These are phyloP conservation scores for Liasis olivaceus DNA, from an alignment of 2,797 vertebrate species.

Conservation along the genomic window DNA sequence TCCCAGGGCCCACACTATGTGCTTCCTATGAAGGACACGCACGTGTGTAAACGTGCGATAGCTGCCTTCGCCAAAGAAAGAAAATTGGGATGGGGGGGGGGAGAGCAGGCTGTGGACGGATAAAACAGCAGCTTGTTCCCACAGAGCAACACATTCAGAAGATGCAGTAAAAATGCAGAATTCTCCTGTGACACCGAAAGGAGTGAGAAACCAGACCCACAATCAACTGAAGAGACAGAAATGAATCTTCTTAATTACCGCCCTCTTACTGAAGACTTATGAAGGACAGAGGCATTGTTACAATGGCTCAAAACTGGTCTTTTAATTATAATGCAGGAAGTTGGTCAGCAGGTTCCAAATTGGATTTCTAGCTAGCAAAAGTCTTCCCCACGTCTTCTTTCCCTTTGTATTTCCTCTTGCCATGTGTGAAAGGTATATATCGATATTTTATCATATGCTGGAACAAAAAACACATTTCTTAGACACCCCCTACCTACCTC, in stretches of 20 bases:
- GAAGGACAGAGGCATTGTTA: constrained; percentile 80
- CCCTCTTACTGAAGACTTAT: constrained; percentile 70
- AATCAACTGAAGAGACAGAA: constrained; percentile 61
- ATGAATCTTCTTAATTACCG: constrained; percentile 64
- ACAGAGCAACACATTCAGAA: constrained; percentile 49
- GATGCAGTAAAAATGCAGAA: constrained; percentile 71
- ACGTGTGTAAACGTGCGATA: neutral
- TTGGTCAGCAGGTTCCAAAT: constrained; percentile 60
- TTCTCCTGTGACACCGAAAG: constrained; percentile 66
- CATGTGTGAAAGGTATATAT: constrained; percentile 98
- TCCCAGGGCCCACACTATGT: neutral
- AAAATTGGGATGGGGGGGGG: too few relatives aligned
- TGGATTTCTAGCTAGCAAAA: constrained; percentile 91
- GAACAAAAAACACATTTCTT: constrained; percentile 21
- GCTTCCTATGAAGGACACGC: neutral
- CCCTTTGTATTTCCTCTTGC: constrained; percentile 99
- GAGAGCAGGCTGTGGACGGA: neutral
- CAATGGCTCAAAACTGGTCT: constrained; percentile 82
- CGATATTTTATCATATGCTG: constrained; percentile 99
- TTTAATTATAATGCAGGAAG: constrained; percentile 62
- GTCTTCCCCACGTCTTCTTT: constrained; percentile 95
- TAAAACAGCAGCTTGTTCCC: neutral
- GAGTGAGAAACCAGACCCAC: constrained; percentile 35
- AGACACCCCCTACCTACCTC: neutral
- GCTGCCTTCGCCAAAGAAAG: neutral